Evolutionary conservation across 2,113 vertebrate species (phyloP).

Genomic region (Gambusia affinis): DNA sequence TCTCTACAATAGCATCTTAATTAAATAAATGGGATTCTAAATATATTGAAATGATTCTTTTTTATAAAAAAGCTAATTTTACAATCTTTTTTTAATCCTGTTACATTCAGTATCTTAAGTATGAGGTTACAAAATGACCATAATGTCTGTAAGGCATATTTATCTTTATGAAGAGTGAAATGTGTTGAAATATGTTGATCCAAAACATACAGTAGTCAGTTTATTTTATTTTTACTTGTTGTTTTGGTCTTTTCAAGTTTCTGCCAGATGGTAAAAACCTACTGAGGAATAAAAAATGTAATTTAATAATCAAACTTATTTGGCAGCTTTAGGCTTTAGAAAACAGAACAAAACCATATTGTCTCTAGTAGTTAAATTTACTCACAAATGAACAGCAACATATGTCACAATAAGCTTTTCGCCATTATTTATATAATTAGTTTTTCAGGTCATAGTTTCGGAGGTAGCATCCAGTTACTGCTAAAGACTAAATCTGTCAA

Average conservation of each 20-base stretch:
- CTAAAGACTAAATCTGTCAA: neutral
- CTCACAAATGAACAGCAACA: neutral
- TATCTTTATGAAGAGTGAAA: constrained; percentile 11
- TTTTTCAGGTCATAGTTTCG: neutral
- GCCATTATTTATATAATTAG: neutral
- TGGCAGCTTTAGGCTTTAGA: neutral
- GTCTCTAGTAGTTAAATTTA: neutral
- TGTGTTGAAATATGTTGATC: constrained; percentile 12
- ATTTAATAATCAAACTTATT: neutral
- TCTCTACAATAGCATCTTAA: constrained; percentile 20
- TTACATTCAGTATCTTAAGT: constrained; percentile 38
- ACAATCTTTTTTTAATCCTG: constrained; percentile 31
- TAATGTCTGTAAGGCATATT: constrained; percentile 27
- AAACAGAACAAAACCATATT: neutral
- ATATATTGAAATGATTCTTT: neutral
- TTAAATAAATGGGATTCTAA: constrained; percentile 30
- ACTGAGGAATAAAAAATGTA: constrained; percentile 1
- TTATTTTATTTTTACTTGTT: neutral
- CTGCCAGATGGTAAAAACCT: constrained; percentile 3
- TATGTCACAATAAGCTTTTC: neutral
- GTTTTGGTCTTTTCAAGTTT: constrained; percentile 33
- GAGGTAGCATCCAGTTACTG: neutral
- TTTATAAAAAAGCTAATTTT: constrained; percentile 5
- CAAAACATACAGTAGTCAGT: constrained; percentile 17
- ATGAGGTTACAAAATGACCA: constrained; percentile 4